A percentile compares a stretch with the other conserved stretches of the same genome.
These are phyloP conservation scores for Labeo catla DNA, from an alignment of 2,113 vertebrate genomes.

Conservation along the genomic window DNA sequence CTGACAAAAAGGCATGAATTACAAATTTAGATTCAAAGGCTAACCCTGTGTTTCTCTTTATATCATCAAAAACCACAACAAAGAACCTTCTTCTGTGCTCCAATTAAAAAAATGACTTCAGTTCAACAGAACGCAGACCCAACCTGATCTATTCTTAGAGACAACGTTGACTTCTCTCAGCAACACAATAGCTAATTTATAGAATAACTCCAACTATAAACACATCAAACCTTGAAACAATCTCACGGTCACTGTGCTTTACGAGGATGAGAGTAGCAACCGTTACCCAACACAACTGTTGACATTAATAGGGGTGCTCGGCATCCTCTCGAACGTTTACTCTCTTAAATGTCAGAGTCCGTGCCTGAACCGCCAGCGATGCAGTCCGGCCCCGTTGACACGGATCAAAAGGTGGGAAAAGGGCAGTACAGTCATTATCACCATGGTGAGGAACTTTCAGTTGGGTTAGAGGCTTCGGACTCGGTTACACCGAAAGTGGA, in stretches of 20 bases:
- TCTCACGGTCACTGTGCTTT: not conserved
- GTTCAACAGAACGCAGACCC: not conserved
- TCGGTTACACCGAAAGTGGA: slow-evolving; percentile 10
- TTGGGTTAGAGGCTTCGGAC: slow-evolving; percentile 24
- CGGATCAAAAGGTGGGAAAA: slow-evolving; percentile 21
- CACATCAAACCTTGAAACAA: not conserved
- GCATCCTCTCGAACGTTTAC: slow-evolving; percentile 24
- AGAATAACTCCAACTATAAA: not conserved
- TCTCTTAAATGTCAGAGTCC: slow-evolving; percentile 49
- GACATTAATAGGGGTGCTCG: not conserved
- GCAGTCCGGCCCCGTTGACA: slow-evolving; percentile 16
- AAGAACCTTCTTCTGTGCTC: not conserved
- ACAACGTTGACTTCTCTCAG: not conserved
- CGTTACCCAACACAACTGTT: not conserved
- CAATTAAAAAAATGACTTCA: not conserved
- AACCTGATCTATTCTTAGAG: slow-evolving; percentile 20
- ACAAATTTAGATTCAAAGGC: not conserved
- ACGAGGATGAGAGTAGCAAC: not conserved
- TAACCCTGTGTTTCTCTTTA: not conserved
- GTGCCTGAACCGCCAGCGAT: not conserved
- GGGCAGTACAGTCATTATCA: slow-evolving; percentile 37
- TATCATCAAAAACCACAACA: not conserved
- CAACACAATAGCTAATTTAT: not conserved
- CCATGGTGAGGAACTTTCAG: slow-evolving; percentile 33
- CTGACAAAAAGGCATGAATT: not conserved